Percentiles rank a stretch among this genome's conserved stretches.
These are phyloP conservation scores for Myrmecophaga tridactyla DNA, from an alignment of 2,113 vertebrate species.

Conservation along the genomic window DNA sequence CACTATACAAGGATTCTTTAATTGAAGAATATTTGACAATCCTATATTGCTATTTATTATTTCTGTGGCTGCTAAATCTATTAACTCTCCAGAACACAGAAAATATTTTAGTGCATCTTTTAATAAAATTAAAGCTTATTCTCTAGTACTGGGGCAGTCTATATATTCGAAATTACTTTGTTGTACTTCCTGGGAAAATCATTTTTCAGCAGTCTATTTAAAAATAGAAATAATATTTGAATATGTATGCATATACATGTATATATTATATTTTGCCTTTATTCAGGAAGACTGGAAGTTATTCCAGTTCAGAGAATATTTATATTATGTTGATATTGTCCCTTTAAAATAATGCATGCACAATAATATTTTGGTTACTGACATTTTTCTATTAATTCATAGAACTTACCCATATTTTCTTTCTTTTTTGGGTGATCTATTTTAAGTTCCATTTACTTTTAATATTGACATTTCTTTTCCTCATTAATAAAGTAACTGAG, in stretches of 20 bases:
- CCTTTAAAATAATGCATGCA: slow-evolving; percentile 77
- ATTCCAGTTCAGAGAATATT: slow-evolving; percentile 34
- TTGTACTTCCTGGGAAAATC: background rate
- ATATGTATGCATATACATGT: background rate
- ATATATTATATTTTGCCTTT: background rate
- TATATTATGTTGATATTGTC: slow-evolving; percentile 77
- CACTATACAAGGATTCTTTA: slow-evolving; percentile 18
- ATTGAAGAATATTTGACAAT: slow-evolving; percentile 46
- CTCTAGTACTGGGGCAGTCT: background rate
- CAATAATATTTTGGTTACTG: slow-evolving; percentile 23
- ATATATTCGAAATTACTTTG: slow-evolving; percentile 19
- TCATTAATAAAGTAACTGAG: slow-evolving; percentile 36
- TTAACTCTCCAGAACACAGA: background rate
- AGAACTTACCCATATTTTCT: slow-evolving; percentile 54
- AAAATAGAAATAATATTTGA: slow-evolving; percentile 35
- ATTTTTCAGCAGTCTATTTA: slow-evolving; percentile 40
- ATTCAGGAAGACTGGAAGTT: slow-evolving; percentile 21
- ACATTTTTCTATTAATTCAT: slow-evolving; percentile 6
- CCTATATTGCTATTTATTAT: background rate
- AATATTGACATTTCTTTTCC: slow-evolving; percentile 35
- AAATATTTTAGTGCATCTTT: slow-evolving; percentile 27
- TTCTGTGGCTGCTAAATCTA: background rate
- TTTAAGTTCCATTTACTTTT: slow-evolving; percentile 58
- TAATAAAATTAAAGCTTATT: slow-evolving; percentile 27
- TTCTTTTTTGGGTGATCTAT: background rate